Percentiles rank a stretch among this genome's conserved stretches.
Conservation (phyloP, 2,797 vertebrate species). For the Poeciliopsis infans region DNA sequence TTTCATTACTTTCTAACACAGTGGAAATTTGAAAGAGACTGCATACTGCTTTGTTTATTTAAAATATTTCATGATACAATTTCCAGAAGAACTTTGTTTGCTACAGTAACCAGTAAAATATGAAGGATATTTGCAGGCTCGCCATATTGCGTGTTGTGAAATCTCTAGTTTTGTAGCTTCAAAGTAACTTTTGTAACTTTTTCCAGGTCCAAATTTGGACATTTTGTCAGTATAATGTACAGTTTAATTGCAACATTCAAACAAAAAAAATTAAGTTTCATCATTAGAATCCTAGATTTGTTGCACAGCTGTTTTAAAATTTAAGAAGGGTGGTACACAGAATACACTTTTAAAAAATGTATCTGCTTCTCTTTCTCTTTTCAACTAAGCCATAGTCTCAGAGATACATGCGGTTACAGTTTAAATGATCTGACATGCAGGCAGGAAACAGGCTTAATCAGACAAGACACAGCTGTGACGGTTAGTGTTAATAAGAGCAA, state of each 20-base stretch:
- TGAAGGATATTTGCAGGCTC: neutral
- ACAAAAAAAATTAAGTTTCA: neutral
- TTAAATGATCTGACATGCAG: neutral
- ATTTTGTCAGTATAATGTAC: neutral
- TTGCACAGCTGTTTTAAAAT: neutral
- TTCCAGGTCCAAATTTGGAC: neutral
- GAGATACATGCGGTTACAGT: slow-evolving; percentile 2
- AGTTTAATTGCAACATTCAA: neutral
- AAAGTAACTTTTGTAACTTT: neutral
- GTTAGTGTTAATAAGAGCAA: neutral
- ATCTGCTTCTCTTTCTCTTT: neutral
- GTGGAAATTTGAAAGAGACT: neutral
- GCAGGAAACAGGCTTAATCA: neutral
- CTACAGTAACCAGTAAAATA: neutral
- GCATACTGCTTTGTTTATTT: neutral
- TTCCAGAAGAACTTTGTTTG: neutral
- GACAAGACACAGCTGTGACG: slow-evolving; percentile 3
- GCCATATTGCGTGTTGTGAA: neutral
- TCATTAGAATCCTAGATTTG: neutral
- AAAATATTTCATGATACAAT: neutral
- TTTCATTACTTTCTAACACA: neutral
- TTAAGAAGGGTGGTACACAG: neutral
- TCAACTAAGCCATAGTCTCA: neutral
- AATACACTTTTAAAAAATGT: neutral
- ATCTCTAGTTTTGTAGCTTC: neutral